Percentiles rank a stretch among this genome's conserved stretches.
These are phyloP conservation scores for Drosophila ustulata DNA, from an alignment of 2,888 invertebrate genomes.

Conservation along the genomic window DNA sequence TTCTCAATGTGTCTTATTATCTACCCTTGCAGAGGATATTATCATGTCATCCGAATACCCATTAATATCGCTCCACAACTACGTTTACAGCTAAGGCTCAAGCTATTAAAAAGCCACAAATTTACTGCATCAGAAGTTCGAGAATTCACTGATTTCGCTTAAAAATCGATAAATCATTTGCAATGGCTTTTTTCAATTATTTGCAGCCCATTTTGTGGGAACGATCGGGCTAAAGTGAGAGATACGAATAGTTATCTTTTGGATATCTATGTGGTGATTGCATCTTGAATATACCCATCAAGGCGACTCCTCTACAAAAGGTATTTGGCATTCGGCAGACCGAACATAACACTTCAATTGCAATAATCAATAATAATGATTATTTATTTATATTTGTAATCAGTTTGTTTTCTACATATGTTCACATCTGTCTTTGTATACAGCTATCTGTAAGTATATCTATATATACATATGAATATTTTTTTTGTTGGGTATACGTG, in stretches of 20 bases:
- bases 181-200: too few relatives aligned
- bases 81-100: too few relatives aligned
- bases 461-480: slow-evolving; percentile 20
- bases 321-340: slow-evolving; percentile 18
- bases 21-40: slow-evolving; percentile 30
- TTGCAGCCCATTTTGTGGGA: too few relatives aligned
- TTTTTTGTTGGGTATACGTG: slow-evolving; percentile 3
- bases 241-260: not conserved
- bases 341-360: slow-evolving; percentile 12
- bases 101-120: not conserved
- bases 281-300: not conserved
- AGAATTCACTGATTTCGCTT: not conserved
- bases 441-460: slow-evolving; percentile 11
- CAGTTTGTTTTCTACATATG: slow-evolving; percentile 22
- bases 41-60: not conserved
- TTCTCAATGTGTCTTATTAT: slow-evolving; percentile 38
- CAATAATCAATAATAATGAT: slow-evolving; percentile 12
- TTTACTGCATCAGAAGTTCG: not conserved
- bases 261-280: too few relatives aligned
- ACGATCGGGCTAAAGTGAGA: too few relatives aligned
- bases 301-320: not conserved
- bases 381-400: slow-evolving; percentile 14
- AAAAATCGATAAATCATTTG: not conserved
- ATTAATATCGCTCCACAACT: not conserved
- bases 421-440: slow-evolving; percentile 7